Base-by-base conservation (phyloP, 1,140 invertebrate genomes). In the Scaptomyza hsui region DNA sequence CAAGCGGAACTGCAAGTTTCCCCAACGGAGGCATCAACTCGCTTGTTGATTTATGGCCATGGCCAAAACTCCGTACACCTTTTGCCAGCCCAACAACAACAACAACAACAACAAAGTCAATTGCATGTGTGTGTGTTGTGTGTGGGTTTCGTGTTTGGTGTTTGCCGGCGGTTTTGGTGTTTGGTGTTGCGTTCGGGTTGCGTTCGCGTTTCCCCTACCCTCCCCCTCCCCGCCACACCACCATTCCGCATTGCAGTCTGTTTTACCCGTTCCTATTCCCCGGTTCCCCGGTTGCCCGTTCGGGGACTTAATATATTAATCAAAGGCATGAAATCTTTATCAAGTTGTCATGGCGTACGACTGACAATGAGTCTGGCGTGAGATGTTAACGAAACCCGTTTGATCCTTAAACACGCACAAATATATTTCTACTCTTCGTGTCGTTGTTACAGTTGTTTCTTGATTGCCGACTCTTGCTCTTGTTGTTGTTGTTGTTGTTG, bases 321-420 rank as follows among this genome's bases (percentile, higher is more conserved):
- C 81, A 86, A 88, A 88, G 81, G 77, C 81, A 81, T 88, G 82
- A 86, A 86, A 86, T 86, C 81, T 86, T 86, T 86, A 86, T 86
- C 81, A 86, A 86, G 81, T 86, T 86, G 81, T 86, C 81, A 86
- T 63, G 81, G 52, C 62, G 60, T 62, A 53, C 73, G 41, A 65
- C 76, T 72, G 63, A 72, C 69, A 72, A 72, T 71, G 59, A 67
- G 35, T 41, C 69, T 47, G 68, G 41, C 64, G 62, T 42, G 73
- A 68, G 49, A 16, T 55, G 49, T 32, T 21, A 29, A 16, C 60
- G 37, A 47, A 78, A 86, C 86, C 81, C 70, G 70, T 82, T 86
- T 86, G 81, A 82, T 88, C 88, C 81, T 82, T 86, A 88, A 80
- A 69, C 81, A 88, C 81, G 81, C 81, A 86, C 44, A 45, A 21